These are phyloP conservation scores for Furcula furcula DNA, from an alignment of 2,888 invertebrate genomes.

Conservation along the genomic window DNA sequence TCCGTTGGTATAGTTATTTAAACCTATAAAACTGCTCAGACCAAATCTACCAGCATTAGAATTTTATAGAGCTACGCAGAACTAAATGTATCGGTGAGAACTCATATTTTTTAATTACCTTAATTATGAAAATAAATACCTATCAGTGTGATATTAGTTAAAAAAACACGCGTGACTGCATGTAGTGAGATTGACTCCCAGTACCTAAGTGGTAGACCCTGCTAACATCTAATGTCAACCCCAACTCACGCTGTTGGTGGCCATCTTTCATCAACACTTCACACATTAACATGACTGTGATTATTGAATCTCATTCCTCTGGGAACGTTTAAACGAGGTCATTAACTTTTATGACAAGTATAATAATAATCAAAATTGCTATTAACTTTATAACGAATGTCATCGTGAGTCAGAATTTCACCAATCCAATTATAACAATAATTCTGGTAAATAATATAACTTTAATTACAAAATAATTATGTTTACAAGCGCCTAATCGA, in stretches of 20 bases:
- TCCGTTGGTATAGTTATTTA: conserved; percentile 7
- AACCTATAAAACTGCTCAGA: background rate
- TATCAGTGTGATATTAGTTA: conserved; percentile 15
- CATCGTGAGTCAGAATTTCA: conserved; percentile 23
- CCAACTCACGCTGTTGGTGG: conserved; percentile 31
- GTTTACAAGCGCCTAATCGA: conserved; percentile 41
- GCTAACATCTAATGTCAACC: conserved; percentile 43
- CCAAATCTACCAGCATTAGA: no score
- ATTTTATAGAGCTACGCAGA: no score
- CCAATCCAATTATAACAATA: conserved; percentile 32
- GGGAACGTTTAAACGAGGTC: background rate
- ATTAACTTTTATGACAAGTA: no score
- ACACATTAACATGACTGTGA: conserved; percentile 27
- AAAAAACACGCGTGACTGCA: conserved; percentile 19
- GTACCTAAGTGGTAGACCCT: conserved; percentile 22
- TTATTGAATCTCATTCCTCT: conserved; percentile 9
- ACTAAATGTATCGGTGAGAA: no score
- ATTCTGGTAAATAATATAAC: no score
- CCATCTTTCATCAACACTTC: conserved; percentile 30
- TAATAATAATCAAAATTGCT: no score
- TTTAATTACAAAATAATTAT: no score
- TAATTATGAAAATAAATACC: no score
- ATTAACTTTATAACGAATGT: conserved; percentile 22
- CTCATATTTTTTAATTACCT: no score
- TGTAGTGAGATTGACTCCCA: conserved; percentile 23